Percentiles rank a stretch among this genome's conserved stretches.
Evolutionary conservation across 2,113 vertebrate genomes (phyloP).

Genomic region (Rhabdornis inornatus): DNA sequence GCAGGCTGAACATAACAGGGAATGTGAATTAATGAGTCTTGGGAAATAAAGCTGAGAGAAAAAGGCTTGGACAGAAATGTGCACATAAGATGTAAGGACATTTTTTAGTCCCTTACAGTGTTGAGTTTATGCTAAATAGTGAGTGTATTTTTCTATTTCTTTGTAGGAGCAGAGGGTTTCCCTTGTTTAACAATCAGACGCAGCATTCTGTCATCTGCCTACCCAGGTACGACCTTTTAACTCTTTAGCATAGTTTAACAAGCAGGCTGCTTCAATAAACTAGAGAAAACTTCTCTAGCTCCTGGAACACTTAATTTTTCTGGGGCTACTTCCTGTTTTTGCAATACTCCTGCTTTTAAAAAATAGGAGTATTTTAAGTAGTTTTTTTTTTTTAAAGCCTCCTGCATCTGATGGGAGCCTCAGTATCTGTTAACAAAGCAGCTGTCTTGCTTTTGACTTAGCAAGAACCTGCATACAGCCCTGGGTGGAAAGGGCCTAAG

Average conservation of each 20-base stretch:
- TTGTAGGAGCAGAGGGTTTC: constrained; percentile 50
- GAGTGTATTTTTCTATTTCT: neutral
- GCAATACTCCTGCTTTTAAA: neutral
- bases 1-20: neutral
- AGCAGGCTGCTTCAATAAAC: neutral
- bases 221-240: constrained; percentile 60
- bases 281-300: neutral
- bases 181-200: constrained; percentile 22
- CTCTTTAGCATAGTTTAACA: neutral
- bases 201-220: constrained; percentile 16
- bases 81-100: neutral
- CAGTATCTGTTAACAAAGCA: neutral
- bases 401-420: neutral
- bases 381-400: neutral
- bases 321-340: neutral
- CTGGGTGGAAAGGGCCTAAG: neutral
- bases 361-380: neutral
- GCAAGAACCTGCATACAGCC: neutral
- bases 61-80: fast-evolving
- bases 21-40: neutral
- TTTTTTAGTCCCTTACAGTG: neutral
- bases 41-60: neutral
- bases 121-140: neutral
- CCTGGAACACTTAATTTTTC: neutral
- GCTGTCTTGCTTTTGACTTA: neutral